A percentile compares a stretch with the other conserved stretches of the same genome.
phyloP scores from a whole-genome alignment of 2,888 invertebrate species.

The Petrolisthes cinctipes region DNA sequence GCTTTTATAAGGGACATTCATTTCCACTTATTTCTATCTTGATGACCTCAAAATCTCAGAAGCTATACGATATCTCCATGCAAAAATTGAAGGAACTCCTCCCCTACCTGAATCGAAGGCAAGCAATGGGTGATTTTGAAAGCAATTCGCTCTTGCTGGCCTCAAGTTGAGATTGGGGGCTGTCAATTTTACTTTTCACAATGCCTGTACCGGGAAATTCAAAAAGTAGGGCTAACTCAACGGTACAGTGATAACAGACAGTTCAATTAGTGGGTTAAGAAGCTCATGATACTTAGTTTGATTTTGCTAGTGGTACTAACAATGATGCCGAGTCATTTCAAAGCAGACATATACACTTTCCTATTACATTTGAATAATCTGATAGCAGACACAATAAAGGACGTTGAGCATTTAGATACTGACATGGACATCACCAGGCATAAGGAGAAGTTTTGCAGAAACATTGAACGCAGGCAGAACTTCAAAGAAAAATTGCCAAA shows the following conservation, averaged over 20 bases:
- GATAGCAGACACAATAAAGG: neutral
- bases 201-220: constrained; percentile 14
- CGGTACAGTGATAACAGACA: constrained; percentile 19
- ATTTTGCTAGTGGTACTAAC: neutral
- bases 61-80: too few relatives aligned
- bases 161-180: constrained; percentile 28
- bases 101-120: constrained; percentile 25
- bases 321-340: neutral
- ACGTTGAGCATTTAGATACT: neutral
- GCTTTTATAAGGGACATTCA: too few relatives aligned
- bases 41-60: too few relatives aligned
- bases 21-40: too few relatives aligned
- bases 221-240: constrained; percentile 18
- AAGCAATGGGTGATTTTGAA: neutral
- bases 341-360: too few relatives aligned
- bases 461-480: neutral
- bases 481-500: neutral
- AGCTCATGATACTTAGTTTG: constrained; percentile 4
- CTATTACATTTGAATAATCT: too few relatives aligned
- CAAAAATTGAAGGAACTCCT: neutral
- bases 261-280: constrained; percentile 11
- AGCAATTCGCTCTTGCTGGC: constrained; percentile 18
- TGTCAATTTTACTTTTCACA: constrained; percentile 11
- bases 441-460: neutral
- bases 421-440: neutral